Conservation (phyloP, 1,140 invertebrate species). For the Trachelipus rathkii region DNA sequence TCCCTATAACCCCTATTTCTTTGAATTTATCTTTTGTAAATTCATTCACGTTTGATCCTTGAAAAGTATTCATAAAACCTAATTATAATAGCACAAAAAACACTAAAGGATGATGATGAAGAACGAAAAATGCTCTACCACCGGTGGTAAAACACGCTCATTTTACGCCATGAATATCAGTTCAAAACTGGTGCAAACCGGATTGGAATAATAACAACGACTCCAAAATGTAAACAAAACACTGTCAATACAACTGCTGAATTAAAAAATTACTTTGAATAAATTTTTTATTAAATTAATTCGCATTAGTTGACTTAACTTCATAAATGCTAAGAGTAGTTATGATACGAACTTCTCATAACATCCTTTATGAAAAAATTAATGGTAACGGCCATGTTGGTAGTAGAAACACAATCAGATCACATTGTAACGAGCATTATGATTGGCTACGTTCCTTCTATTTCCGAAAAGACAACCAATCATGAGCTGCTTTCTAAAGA, state of each 20-base stretch:
- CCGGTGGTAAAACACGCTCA: slow-evolving; percentile 3
- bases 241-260: too few relatives aligned
- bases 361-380: too few relatives aligned
- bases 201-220: slow-evolving; percentile 10
- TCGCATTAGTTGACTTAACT: too few relatives aligned
- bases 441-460: not conserved
- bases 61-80: slow-evolving; percentile 8
- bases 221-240: not conserved
- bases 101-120: not conserved
- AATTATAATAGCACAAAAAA: not conserved
- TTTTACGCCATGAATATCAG: slow-evolving; percentile 7
- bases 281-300: too few relatives aligned
- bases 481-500: not conserved
- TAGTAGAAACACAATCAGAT: not conserved
- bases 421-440: not conserved
- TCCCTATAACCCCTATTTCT: not conserved
- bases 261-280: too few relatives aligned
- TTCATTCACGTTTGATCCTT: not conserved
- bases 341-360: too few relatives aligned
- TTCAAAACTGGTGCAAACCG: slow-evolving; percentile 11
- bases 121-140: not conserved
- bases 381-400: not conserved
- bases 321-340: too few relatives aligned
- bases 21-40: slow-evolving; percentile 10
- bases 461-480: not conserved